Evolutionary conservation across 1,140 invertebrate species (phyloP), one percentile per base, ranked within the genome.

Genomic region (Aporrectodea caliginosa): DNA sequence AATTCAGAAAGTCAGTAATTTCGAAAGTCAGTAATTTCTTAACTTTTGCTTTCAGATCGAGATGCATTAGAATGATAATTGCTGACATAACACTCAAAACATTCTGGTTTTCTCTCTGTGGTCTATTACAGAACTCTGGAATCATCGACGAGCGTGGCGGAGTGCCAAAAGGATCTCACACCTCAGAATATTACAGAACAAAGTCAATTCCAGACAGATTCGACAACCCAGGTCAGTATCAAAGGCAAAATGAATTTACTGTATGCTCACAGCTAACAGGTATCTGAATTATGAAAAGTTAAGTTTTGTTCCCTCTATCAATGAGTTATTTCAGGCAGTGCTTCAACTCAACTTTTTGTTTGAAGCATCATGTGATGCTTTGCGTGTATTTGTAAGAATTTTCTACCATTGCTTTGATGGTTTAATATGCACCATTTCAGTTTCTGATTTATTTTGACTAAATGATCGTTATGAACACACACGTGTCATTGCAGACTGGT

Each of bases 111-210:
- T n/a, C n/a, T n/a, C n/a, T n/a, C n/a, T n/a, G n/a, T n/a, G n/a
- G n/a, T n/a, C n/a, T n/a, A n/a, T n/a, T n/a, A n/a, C n/a, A n/a
- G n/a, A n/a, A n/a, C n/a, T n/a, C n/a, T n/a, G n/a, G n/a, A n/a
- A n/a, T n/a, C n/a, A n/a, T n/a, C n/a, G n/a, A n/a, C n/a, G n/a
- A n/a, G n/a, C 43, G 43, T 6, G 43, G 43, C 43, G 73, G 33
- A 2, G 73, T 75, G 43, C 73, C 73, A 33, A 75, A 33, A 75
- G 73, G 73, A 35, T 29, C 73, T 35, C 33, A 35, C 29, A 75
- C 73, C 29, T 75, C 73, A 33, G 73, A 75, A n/a, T 75, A 75
- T 75, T 75, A 75, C 73, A 75, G 43, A 35, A 75, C 33, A 27
- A 35, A 35, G 27, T n/a, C 33, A 33, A 75, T 75, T 75, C 73